phyloP scores from a whole-genome alignment of 2,888 invertebrate species.

The Anoplius nigerrimus region DNA sequence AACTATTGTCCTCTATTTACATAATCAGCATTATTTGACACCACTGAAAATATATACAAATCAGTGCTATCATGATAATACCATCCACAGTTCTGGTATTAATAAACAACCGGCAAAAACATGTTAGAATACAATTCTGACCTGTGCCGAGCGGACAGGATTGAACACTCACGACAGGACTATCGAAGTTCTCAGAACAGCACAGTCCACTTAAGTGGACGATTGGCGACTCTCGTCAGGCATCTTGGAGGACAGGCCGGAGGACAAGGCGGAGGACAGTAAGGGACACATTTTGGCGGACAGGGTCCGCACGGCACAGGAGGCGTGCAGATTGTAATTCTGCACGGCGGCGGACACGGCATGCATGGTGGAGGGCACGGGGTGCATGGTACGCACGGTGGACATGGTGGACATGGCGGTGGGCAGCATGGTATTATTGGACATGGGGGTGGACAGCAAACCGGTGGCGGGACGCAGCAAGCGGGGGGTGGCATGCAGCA shows the following conservation, averaged over 20 bases:
- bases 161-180: neutral
- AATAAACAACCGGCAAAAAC: neutral
- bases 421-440: constrained; percentile 11
- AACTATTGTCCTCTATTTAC: too few relatives aligned
- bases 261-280: constrained; percentile 46
- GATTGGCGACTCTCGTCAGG: constrained; percentile 36
- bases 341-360: constrained; percentile 57
- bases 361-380: constrained; percentile 46
- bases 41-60: too few relatives aligned
- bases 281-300: constrained; percentile 61
- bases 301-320: constrained; percentile 62
- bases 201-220: constrained; percentile 47
- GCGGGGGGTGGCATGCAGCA: neutral
- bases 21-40: too few relatives aligned
- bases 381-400: constrained; percentile 57
- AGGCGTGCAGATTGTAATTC: constrained; percentile 61
- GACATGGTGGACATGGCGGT: constrained; percentile 31
- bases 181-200: constrained; percentile 29
- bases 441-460: constrained; percentile 68
- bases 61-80: too few relatives aligned
- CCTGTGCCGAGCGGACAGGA: constrained; percentile 56
- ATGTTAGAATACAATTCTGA: constrained; percentile 22
- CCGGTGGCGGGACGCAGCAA: constrained; percentile 21
- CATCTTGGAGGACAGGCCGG: constrained; percentile 48
- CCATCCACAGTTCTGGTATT: too few relatives aligned